phyloP scores from a whole-genome alignment of 2,888 invertebrate genomes.

The Noctua janthe region DNA sequence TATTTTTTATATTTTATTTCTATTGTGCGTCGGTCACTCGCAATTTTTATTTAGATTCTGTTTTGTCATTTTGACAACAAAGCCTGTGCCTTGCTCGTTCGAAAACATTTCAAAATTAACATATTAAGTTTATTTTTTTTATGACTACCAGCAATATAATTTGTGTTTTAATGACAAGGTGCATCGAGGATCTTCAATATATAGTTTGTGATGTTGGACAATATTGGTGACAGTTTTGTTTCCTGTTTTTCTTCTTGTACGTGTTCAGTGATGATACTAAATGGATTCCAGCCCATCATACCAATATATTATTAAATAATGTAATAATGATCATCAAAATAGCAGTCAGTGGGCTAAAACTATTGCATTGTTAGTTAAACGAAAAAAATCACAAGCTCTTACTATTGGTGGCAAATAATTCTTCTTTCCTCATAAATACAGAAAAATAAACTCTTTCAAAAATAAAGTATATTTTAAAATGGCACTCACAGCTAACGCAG shows the following conservation, averaged over 20 bases:
- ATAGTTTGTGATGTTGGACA: too few relatives aligned
- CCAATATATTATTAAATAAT: too few relatives aligned
- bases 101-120: neutral
- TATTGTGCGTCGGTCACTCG: neutral
- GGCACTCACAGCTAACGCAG: slow-evolving; percentile 91
- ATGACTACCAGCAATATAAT: neutral
- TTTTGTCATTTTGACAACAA: neutral
- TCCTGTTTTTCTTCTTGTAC: too few relatives aligned
- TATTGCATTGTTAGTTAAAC: too few relatives aligned
- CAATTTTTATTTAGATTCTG: neutral
- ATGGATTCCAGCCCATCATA: too few relatives aligned
- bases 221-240: too few relatives aligned
- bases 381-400: too few relatives aligned
- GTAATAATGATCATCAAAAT: too few relatives aligned
- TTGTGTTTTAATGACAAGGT: neutral
- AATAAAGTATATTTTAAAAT: neutral
- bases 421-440: too few relatives aligned
- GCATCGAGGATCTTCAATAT: neutral
- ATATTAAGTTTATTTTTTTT: neutral
- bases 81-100: neutral
- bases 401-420: too few relatives aligned
- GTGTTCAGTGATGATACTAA: too few relatives aligned
- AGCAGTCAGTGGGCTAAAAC: too few relatives aligned
- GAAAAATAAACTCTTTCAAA: neutral
- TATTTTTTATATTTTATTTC: neutral